Evolutionary conservation across 2,797 vertebrate species (phyloP).

Genomic region (Pantherophis alleghaniensis): DNA sequence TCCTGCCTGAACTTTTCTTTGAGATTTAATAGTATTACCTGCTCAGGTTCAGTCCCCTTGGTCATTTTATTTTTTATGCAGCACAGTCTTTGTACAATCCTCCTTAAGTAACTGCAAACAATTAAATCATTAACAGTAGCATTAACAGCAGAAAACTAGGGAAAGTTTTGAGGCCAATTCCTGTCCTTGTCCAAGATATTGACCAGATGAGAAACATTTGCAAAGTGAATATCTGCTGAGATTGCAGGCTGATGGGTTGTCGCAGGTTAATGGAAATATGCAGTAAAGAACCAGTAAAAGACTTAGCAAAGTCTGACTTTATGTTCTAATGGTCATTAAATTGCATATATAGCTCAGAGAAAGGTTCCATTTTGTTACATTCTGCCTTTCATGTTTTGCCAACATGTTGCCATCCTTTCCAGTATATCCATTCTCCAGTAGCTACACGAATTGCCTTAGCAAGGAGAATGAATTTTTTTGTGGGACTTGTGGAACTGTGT

Average conservation of each 20-base stretch:
- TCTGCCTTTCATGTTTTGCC: neutral
- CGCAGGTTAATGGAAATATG: conserved; percentile 59
- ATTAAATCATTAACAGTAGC: conserved; percentile 42
- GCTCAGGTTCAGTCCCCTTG: neutral
- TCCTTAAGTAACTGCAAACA: conserved; percentile 43
- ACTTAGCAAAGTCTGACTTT: conserved; percentile 26
- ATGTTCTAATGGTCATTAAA: neutral
- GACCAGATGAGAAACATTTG: conserved; percentile 49
- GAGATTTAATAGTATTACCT: neutral
- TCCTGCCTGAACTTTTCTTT: neutral
- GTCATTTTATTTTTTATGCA: conserved; percentile 17
- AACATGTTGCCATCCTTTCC: neutral
- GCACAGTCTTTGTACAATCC: conserved; percentile 30
- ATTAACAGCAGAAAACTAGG: conserved; percentile 13
- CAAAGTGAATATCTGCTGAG: conserved; percentile 40
- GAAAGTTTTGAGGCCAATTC: conserved; percentile 25
- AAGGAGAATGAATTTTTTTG: neutral
- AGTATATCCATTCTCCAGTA: neutral
- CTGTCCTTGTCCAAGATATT: conserved; percentile 32
- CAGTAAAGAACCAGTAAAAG: conserved; percentile 40
- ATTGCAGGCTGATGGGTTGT: conserved; percentile 34
- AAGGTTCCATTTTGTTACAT: neutral
- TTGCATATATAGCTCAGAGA: neutral
- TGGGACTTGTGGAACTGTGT: neutral
- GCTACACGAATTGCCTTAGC: neutral